Evolutionary conservation across 2,888 invertebrate species (phyloP).

Genomic region (Hemaris fuciformis): DNA sequence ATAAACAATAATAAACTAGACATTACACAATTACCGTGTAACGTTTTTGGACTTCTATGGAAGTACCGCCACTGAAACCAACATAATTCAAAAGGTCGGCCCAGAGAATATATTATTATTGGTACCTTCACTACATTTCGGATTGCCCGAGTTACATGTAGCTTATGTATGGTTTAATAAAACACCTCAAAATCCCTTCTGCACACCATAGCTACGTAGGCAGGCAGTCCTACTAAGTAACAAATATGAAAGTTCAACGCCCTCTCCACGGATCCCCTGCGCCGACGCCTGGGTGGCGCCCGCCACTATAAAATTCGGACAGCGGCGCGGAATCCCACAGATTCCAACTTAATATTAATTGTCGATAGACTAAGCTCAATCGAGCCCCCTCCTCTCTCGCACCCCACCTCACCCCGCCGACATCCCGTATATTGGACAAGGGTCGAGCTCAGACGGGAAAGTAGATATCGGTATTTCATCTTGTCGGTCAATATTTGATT

Average conservation of each 20-base stretch:
- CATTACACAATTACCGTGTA: too few relatives aligned
- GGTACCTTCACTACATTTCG: too few relatives aligned
- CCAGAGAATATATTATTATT: background rate
- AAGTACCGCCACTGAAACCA: background rate
- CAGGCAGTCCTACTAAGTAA: background rate
- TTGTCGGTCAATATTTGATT: too few relatives aligned
- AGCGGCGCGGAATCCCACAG: constrained; percentile 81
- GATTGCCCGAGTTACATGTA: too few relatives aligned
- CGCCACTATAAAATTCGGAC: constrained; percentile 81
- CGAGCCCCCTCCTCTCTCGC: constrained; percentile 32
- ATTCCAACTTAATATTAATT: constrained; percentile 81
- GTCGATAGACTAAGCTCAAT: constrained; percentile 71
- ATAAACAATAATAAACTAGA: too few relatives aligned
- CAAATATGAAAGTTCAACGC: background rate
- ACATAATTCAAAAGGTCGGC: too few relatives aligned
- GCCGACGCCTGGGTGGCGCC: constrained; percentile 77
- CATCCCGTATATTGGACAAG: background rate
- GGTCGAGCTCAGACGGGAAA: background rate
- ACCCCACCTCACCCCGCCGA: constrained; percentile 24
- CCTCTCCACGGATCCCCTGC: constrained; percentile 42
- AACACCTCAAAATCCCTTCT: too few relatives aligned
- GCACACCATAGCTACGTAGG: too few relatives aligned
- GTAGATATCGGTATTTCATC: background rate
- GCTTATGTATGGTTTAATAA: too few relatives aligned
- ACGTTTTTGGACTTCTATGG: too few relatives aligned